A percentile compares a stretch with the other conserved stretches of the same genome.
Evolutionary conservation across 1,140 invertebrate species (phyloP).

Genomic region (Sipha flava): DNA sequence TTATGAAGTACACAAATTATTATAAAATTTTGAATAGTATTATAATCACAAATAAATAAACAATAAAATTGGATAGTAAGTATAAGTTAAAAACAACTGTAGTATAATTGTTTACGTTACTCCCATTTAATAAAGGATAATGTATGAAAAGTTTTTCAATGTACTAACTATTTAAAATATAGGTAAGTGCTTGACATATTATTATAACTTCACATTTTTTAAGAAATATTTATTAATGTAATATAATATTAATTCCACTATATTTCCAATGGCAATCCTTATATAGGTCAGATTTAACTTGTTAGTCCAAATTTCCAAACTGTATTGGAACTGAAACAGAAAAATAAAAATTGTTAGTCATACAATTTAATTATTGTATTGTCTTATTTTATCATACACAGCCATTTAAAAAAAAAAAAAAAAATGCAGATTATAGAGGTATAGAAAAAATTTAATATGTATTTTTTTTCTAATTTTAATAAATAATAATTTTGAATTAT

Average conservation of each 20-base stretch:
- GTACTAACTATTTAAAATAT: constrained; percentile 41
- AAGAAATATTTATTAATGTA: constrained; percentile 47
- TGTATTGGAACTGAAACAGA: background rate
- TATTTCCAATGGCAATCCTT: constrained; percentile 37
- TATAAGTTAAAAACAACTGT: too few species aligned
- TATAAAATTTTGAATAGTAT: too few species aligned
- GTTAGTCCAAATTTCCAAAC: background rate
- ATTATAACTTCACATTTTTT: constrained; percentile 46
- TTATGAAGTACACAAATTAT: too few species aligned
- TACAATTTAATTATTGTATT: too few species aligned
- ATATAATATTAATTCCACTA: constrained; percentile 33
- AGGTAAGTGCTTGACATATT: constrained; percentile 35
- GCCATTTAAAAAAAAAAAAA: too few species aligned
- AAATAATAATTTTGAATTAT: too few species aligned
- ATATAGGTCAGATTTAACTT: background rate
- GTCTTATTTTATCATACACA: too few species aligned
- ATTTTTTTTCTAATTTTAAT: too few species aligned
- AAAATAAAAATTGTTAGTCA: too few species aligned
- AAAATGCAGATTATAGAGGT: too few species aligned
- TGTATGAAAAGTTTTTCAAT: constrained; percentile 38
- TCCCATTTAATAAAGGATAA: constrained; percentile 37
- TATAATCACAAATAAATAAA: background rate
- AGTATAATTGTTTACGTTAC: constrained; percentile 17
- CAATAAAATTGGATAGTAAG: too few species aligned
- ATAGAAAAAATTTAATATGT: too few species aligned